Percentiles rank a stretch among this genome's conserved stretches.
These are phyloP conservation scores for Apamea sordens DNA, from an alignment of 2,888 invertebrate species.

Conservation along the genomic window DNA sequence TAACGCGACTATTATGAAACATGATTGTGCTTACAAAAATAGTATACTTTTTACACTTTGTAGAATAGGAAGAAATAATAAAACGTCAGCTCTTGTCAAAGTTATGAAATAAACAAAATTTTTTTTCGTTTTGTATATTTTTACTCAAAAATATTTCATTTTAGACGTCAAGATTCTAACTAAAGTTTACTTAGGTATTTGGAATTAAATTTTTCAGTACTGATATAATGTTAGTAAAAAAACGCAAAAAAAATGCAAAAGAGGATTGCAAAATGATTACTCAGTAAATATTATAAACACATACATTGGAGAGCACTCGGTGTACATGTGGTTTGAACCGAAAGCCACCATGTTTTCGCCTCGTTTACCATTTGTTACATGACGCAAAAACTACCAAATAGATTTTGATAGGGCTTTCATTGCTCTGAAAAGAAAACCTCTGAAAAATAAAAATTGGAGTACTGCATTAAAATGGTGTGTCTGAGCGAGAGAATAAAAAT, in stretches of 20 bases:
- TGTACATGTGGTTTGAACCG: slow-evolving; percentile 29
- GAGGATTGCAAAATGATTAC: background rate
- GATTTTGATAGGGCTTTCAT: slow-evolving; percentile 45
- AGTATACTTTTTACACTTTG: background rate
- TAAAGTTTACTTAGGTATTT: background rate
- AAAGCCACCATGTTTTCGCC: slow-evolving; percentile 37
- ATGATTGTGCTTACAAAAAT: slow-evolving; percentile 1
- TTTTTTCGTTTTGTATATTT: background rate
- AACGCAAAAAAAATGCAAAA: background rate
- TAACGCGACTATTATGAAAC: slow-evolving; percentile 40
- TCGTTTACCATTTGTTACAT: slow-evolving; percentile 43
- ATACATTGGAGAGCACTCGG: slow-evolving; percentile 29
- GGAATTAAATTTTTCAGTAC: background rate
- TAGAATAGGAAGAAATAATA: slow-evolving; percentile 5
- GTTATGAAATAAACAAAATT: background rate
- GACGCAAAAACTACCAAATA: slow-evolving; percentile 45
- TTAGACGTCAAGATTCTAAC: too few relatives aligned
- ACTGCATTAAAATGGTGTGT: slow-evolving; percentile 32
- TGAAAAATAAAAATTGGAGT: slow-evolving; percentile 28
- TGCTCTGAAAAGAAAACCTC: slow-evolving; percentile 37
- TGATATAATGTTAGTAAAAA: background rate
- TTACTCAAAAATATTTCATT: background rate
- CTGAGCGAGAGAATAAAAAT: slow-evolving; percentile 36
- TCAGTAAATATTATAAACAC: slow-evolving; percentile 24
- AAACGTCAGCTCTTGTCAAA: background rate